These are phyloP conservation scores for Cephalopterus ornatus DNA, from an alignment of 2,113 vertebrate genomes.

Conservation along the genomic window DNA sequence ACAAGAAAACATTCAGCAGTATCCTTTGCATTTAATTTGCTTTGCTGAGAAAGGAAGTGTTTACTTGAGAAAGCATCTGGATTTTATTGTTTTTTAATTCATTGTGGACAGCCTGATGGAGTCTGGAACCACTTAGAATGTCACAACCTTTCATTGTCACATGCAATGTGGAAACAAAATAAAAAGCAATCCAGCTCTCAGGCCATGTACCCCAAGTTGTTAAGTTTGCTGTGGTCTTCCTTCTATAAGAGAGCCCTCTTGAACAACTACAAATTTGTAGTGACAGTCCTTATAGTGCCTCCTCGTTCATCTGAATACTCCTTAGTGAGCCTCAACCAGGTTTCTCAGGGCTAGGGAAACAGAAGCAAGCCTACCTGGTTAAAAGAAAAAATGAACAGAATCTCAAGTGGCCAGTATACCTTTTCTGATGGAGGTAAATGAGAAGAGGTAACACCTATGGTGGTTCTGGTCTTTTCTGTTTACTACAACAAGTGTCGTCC, in stretches of 20 bases:
- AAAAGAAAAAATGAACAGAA: neutral
- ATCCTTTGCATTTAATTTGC: neutral
- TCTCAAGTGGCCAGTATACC: neutral
- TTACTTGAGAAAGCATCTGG: conserved; percentile 58
- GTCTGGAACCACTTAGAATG: conserved; percentile 56
- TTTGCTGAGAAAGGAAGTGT: conserved; percentile 40
- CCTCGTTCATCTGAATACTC: neutral
- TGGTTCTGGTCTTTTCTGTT: neutral
- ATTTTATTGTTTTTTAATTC: conserved; percentile 43
- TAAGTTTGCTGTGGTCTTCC: neutral
- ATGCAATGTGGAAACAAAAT: conserved; percentile 30
- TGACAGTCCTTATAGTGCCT: neutral
- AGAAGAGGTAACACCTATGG: neutral
- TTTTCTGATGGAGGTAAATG: neutral
- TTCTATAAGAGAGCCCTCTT: neutral
- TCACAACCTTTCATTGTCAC: conserved; percentile 52
- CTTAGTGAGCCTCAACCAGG: neutral
- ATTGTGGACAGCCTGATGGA: conserved; percentile 15
- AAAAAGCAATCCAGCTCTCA: neutral
- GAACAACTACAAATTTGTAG: neutral
- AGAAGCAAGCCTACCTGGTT: neutral
- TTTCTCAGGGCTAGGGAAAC: neutral
- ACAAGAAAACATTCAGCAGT: neutral
- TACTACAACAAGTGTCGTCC: rapidly evolving
- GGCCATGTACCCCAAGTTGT: neutral